phyloP scores from a whole-genome alignment of 2,113 vertebrate species.

The Colaptes auratus region DNA sequence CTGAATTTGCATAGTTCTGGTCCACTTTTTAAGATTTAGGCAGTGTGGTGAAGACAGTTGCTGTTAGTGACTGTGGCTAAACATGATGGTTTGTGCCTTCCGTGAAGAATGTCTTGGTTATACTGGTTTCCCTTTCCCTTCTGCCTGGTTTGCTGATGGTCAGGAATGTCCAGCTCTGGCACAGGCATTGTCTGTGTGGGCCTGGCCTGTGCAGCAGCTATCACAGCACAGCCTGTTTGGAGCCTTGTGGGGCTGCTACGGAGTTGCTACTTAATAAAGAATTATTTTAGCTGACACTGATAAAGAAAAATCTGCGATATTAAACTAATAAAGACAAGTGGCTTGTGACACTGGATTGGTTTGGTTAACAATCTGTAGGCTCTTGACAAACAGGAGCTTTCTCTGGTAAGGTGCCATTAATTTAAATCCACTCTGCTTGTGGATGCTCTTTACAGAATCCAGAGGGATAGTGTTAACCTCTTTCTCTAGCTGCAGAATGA shows the following conservation, averaged over 20 bases:
- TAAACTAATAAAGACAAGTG: background rate
- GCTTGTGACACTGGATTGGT: background rate
- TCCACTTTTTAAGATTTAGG: background rate
- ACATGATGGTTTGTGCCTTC: background rate
- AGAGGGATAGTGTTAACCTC: background rate
- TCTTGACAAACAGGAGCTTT: background rate
- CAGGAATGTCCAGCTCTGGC: background rate
- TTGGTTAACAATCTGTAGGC: background rate
- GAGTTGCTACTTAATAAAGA: background rate
- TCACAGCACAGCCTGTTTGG: background rate
- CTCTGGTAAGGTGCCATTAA: background rate
- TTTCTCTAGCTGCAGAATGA: background rate
- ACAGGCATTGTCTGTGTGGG: background rate
- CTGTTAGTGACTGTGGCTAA: background rate
- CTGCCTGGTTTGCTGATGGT: background rate
- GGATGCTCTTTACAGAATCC: background rate
- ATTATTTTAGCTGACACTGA: background rate
- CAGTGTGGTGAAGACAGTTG: background rate
- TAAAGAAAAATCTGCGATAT: background rate
- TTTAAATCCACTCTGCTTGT: background rate
- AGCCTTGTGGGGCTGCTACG: background rate
- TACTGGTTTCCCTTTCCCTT: background rate
- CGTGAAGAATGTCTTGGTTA: background rate
- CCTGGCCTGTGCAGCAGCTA: background rate
- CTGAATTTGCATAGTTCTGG: background rate